A percentile compares a stretch with the other conserved stretches of the same genome.
Evolutionary conservation across 2,797 vertebrate genomes (phyloP).

Genomic region (Halcyon chelicuti): DNA sequence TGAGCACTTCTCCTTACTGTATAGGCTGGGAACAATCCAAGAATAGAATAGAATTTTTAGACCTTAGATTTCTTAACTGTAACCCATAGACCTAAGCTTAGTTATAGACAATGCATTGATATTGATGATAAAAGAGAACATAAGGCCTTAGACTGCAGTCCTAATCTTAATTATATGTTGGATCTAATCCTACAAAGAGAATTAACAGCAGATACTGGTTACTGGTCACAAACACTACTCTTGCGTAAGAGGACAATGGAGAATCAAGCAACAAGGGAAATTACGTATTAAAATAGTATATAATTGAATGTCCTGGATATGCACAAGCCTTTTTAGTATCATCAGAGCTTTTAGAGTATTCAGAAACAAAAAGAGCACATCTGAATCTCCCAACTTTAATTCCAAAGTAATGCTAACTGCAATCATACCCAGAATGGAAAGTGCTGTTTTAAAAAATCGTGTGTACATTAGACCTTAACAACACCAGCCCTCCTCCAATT

Average conservation of each 20-base stretch:
- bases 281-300: not conserved
- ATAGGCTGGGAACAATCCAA: not conserved
- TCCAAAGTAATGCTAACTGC: not conserved
- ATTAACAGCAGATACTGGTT: not conserved
- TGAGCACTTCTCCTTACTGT: not conserved
- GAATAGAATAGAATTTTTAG: not conserved
- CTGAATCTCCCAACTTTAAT: not conserved
- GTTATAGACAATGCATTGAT: not conserved
- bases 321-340: not conserved
- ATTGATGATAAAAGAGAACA: not conserved
- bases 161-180: not conserved
- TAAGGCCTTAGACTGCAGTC: not conserved
- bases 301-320: not conserved
- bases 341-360: not conserved
- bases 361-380: not conserved
- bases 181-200: not conserved
- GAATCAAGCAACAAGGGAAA: not conserved
- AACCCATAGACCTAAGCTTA: not conserved
- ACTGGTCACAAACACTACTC: not conserved
- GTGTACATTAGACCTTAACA: not conserved
- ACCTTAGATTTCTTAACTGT: not conserved
- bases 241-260: not conserved
- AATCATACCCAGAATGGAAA: not conserved
- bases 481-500: rapidly evolving
- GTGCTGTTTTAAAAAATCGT: rapidly evolving